Evolutionary conservation across 2,797 vertebrate species (phyloP).

Genomic region (Crenuchus spilurus): DNA sequence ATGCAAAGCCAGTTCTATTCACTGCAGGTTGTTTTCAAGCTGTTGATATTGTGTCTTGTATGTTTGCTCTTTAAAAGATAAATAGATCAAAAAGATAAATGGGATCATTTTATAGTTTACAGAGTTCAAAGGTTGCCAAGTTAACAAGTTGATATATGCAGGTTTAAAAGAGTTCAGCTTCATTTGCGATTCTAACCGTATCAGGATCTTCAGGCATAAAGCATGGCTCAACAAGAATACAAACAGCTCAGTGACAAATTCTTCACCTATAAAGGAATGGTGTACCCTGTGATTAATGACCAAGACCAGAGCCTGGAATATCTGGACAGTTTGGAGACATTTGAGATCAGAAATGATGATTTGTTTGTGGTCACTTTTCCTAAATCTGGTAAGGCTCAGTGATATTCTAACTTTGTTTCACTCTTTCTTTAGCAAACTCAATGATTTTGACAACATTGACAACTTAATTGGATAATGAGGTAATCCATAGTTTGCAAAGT

Average conservation of each 20-base stretch:
- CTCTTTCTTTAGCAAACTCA: too few species aligned
- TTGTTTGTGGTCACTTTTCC: constrained; percentile 55
- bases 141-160: not conserved
- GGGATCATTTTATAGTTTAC: not conserved
- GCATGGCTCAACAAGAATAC: constrained; percentile 50
- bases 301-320: constrained; percentile 3
- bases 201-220: not conserved
- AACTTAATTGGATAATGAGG: too few species aligned
- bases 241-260: constrained; percentile 50
- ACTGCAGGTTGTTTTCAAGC: too few species aligned
- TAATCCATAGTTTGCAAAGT: too few species aligned
- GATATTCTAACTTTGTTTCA: too few species aligned
- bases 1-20: not conserved
- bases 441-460: not conserved
- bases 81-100: not conserved
- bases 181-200: not conserved
- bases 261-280: constrained; percentile 33
- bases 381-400: constrained; percentile 58
- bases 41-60: not conserved
- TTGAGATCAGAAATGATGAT: constrained; percentile 55
- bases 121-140: not conserved
- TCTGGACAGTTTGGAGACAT: constrained; percentile 46
- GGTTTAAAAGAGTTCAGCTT: too few species aligned
- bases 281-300: not conserved
- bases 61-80: not conserved